These are phyloP conservation scores for Cosmopolites sordidus DNA, from an alignment of 2,888 invertebrate genomes.

Conservation along the genomic window DNA sequence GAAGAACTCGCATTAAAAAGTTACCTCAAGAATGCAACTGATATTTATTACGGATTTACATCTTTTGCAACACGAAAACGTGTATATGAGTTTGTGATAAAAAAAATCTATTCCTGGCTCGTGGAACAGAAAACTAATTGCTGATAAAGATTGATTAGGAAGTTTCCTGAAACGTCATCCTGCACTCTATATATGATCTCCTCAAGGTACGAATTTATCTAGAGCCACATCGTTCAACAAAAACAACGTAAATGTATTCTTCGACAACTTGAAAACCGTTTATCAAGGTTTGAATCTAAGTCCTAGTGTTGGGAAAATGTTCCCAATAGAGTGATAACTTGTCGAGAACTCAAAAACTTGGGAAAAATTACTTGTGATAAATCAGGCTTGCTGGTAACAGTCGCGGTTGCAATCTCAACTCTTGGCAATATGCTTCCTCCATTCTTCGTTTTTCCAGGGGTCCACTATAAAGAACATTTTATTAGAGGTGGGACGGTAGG, in stretches of 20 bases:
- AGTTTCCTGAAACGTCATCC: slow-evolving; percentile 1
- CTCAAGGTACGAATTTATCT: slow-evolving; percentile 35
- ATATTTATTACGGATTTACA: slow-evolving; percentile 3
- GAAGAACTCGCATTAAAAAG: slow-evolving; percentile 1
- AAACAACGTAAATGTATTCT: slow-evolving; percentile 30
- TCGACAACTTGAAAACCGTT: slow-evolving; percentile 29
- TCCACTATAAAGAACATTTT: slow-evolving; percentile 2
- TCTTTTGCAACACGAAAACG: not conserved
- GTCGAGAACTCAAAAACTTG: not conserved
- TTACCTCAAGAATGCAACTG: slow-evolving; percentile 4
- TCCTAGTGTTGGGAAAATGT: not conserved
- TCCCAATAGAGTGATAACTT: not conserved
- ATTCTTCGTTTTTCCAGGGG: not conserved
- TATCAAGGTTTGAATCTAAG: not conserved
- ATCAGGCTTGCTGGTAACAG: slow-evolving; percentile 1
- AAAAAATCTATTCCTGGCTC: slow-evolving; percentile 2
- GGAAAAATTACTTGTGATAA: not conserved
- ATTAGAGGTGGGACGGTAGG: not conserved
- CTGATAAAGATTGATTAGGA: not conserved
- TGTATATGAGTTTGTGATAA: slow-evolving; percentile 3
- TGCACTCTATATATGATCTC: slow-evolving; percentile 18
- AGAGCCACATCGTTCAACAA: slow-evolving; percentile 34
- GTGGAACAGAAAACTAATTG: not conserved
- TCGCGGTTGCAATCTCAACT: no score
- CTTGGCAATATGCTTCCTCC: no score